phyloP scores from a whole-genome alignment of 2,113 vertebrate genomes.

The Nothocercus julius region DNA sequence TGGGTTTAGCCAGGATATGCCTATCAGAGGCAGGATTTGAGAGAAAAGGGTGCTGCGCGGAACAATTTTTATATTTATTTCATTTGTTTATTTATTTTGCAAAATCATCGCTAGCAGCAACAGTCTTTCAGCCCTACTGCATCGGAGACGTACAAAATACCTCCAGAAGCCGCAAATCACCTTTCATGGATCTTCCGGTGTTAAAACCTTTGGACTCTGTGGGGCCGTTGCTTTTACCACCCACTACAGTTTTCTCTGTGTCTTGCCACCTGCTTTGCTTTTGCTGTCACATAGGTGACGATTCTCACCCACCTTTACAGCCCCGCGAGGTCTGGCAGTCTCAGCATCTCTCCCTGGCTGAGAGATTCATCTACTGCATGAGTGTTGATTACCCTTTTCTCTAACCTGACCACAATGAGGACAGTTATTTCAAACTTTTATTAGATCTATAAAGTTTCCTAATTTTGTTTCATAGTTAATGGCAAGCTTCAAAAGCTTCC shows the following conservation, averaged over 20 bases:
- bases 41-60: neutral
- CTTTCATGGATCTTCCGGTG: neutral
- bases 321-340: neutral
- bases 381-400: neutral
- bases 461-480: neutral
- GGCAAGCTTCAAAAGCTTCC: neutral
- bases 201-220: rapidly evolving
- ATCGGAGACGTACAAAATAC: rapidly evolving
- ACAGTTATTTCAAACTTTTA: neutral
- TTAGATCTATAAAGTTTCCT: rapidly evolving
- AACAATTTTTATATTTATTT: neutral
- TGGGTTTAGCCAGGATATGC: neutral
- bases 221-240: neutral
- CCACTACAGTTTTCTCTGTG: rapidly evolving
- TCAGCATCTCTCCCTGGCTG: neutral
- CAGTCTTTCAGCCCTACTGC: rapidly evolving
- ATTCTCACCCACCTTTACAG: neutral
- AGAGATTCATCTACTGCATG: neutral
- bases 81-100: neutral
- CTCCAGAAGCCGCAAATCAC: neutral
- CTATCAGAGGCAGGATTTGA: neutral
- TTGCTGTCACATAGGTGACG: neutral
- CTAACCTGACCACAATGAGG: neutral
- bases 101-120: neutral
- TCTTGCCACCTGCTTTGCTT: neutral